These are phyloP conservation scores for Dastarcus helophoroides DNA, from an alignment of 2,888 invertebrate species.

Conservation along the genomic window DNA sequence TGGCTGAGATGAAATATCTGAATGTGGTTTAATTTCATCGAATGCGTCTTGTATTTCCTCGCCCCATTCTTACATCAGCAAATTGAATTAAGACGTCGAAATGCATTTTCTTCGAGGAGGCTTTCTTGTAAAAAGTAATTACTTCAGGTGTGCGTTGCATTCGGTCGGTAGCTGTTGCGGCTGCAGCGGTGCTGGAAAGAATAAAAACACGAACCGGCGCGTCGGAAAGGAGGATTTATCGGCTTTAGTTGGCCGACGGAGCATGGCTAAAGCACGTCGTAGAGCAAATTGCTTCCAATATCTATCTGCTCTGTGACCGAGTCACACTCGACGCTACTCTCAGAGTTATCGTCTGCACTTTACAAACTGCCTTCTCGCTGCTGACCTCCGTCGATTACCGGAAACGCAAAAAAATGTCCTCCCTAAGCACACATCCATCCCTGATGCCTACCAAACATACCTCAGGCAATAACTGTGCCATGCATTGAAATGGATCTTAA, in stretches of 20 bases:
- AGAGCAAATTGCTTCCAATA: constrained; percentile 29
- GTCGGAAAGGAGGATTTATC: constrained; percentile 22
- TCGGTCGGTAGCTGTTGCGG: no score
- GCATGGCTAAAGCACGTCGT: constrained; percentile 23
- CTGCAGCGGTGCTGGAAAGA: constrained; percentile 19
- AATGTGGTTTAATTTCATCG: no score
- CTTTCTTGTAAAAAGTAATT: no score
- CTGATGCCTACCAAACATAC: no score
- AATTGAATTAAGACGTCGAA: no score
- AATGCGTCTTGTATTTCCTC: no score
- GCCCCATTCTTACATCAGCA: no score
- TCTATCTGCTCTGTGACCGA: constrained; percentile 16
- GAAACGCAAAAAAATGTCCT: neutral
- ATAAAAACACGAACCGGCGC: constrained; percentile 12
- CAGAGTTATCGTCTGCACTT: constrained; percentile 15
- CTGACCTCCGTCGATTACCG: constrained; percentile 1
- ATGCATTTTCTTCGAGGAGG: no score
- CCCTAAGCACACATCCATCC: neutral
- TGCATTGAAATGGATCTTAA: no score
- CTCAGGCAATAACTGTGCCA: no score
- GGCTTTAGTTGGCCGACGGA: constrained; percentile 20
- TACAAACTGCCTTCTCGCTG: constrained; percentile 3
- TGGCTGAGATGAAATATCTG: no score
- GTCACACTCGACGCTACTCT: constrained; percentile 5
- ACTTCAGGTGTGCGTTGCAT: no score